Base-by-base conservation (phyloP, 1,140 invertebrate genomes). In the Zophobas morio region DNA sequence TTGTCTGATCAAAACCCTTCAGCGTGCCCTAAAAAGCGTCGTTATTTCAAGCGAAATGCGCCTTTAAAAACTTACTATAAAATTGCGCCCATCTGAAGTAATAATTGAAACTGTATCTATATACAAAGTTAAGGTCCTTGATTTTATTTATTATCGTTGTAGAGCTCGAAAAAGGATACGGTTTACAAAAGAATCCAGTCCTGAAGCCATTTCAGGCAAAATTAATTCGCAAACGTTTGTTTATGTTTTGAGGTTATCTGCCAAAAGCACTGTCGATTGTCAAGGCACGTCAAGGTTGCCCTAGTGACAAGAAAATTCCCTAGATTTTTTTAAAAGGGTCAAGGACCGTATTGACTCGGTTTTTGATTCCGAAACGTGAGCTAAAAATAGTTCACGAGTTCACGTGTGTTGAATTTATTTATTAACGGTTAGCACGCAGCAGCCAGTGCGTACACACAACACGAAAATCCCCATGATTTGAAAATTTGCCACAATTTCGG, bases 1-100 rank as follows among this genome's bases (percentile, higher is more conserved):
- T 98, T 32, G 97, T 98, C 88, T 99, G 98, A 88, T 99, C 98
- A 89, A 99, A 99, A 54, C 95, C 95, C 87, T 95, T 96, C 63
- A 96, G 86, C 1, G 93, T 95, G 46, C 94, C 96, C 94, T 96
- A 81, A 82, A 90, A 90, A 2, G 42, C 34, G 6, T 42, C 33
- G 35, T 76, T 54, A 66, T 75, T 63, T 70, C 47, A 37, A 39
- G 54, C 66, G 47, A 76, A 71, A 63, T 57, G 33, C 77, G 79
- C 54, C 6, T 8, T 0, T 5, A 2, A 60, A 60, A 75, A 90
- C 91, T 95, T 87, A 97, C 96, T 79, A 98, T 96, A 86, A 98
- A 98, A 88, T 98, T 97, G 83, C 97, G 89, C 57, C 97, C 97
- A 90, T 98, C 97, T 8, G 96, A 93, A 37, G 96, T 98, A 74